Base-by-base conservation (phyloP, 1,140 invertebrate species). In the Globodera rostochiensis region DNA sequence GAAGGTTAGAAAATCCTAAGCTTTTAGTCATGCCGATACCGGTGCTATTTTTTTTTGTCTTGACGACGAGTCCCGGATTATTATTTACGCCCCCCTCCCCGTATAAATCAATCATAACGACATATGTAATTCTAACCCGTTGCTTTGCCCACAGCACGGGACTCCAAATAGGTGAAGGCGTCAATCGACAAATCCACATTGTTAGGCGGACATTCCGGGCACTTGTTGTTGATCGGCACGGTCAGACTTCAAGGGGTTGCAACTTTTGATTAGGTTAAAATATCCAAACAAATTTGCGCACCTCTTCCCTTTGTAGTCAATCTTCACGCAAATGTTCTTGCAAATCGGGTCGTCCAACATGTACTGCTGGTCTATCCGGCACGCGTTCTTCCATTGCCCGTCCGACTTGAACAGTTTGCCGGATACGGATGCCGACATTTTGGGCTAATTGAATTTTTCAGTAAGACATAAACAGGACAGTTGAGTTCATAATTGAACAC, bases 291-390 rank as follows among this genome's bases (percentile, higher is more conserved):
- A 36, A 7, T 5, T 71, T 15, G 6, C 82, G 70, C 25, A 82
- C 81, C 79, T 82, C 46, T 77, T 83, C 1, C 81, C 81, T 11
- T 82, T 83, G 66, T 82, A 82, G 15, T 84, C 82, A 15, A 82
- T 78, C 66, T 82, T 83, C 13, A 82, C 60, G 45, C 81, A 82
- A 15, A 84, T 82, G 15, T 66, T 47, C 21, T 75, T 83, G 81
- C 81, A 82, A 19, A 82, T 53, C n/a, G 83, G 83, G 82, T 82
- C 81, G 57, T 82, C 70, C 46, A 84, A 7, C 50, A 82, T 36
- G 45, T 1, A 81, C 3, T 79, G 64, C 47, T 76, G 47, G 47
- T 82, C 81, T 6, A 1, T 7, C 6, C 81, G 46, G 60, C 60
- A 57, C 2, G 81, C 81, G 2, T 80, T 53, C 25, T 73, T 60